These are phyloP conservation scores for Hymenopus coronatus DNA, from an alignment of 2,888 invertebrate genomes.

Conservation along the genomic window DNA sequence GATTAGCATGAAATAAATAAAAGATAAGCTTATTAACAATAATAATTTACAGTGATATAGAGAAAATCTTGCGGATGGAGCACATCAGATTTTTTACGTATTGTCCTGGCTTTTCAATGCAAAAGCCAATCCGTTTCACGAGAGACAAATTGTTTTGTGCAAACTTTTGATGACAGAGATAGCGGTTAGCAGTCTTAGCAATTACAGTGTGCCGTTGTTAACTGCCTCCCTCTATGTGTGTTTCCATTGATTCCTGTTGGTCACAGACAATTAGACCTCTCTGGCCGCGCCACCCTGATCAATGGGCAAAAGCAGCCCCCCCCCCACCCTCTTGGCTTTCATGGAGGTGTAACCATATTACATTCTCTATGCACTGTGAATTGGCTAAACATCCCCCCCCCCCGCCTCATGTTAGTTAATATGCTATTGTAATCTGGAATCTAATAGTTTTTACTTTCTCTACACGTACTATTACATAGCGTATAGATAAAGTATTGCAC, in stretches of 20 bases:
- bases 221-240: not conserved
- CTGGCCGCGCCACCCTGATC: not conserved
- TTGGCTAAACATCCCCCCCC: too few relatives aligned
- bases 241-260: conserved; percentile 5
- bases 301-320: not conserved
- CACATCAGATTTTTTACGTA: too few relatives aligned
- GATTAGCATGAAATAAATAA: too few relatives aligned
- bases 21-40: too few relatives aligned
- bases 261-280: conserved; percentile 13
- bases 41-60: too few relatives aligned
- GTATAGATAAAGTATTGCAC: too few relatives aligned
- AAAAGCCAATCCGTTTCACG: too few relatives aligned
- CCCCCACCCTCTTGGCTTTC: not conserved
- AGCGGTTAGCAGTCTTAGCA: not conserved
- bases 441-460: too few relatives aligned
- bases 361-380: not conserved
- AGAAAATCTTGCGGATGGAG: too few relatives aligned
- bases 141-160: not conserved
- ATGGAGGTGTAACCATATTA: not conserved
- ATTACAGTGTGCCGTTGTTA: not conserved
- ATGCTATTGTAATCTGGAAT: not conserved
- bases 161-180: not conserved
- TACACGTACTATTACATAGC: too few relatives aligned
- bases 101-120: too few relatives aligned
- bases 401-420: not conserved